phyloP scores from a whole-genome alignment of 1,140 invertebrate species.

The Agrypnia vestita region DNA sequence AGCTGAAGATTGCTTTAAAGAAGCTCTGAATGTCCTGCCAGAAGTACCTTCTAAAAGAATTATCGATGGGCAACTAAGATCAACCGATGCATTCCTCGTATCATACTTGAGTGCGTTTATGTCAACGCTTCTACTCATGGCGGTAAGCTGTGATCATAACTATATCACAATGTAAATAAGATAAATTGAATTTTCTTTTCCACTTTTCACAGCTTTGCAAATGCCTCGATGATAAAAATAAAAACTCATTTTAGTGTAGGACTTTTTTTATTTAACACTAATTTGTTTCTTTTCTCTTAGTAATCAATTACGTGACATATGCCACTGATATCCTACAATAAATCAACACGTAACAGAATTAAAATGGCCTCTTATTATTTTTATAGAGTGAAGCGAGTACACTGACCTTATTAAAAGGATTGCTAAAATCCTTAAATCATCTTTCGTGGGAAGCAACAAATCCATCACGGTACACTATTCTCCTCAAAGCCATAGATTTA shows the following conservation, averaged over 20 bases:
- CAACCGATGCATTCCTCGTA: constrained; percentile 81
- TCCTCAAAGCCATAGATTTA: constrained; percentile 80
- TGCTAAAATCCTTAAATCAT: constrained; percentile 69
- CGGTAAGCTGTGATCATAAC: constrained; percentile 75
- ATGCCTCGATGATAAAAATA: no score
- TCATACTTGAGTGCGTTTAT: constrained; percentile 86
- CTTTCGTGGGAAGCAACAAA: constrained; percentile 70
- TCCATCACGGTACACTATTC: constrained; percentile 65
- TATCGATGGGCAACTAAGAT: constrained; percentile 82
- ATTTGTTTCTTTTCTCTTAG: no score
- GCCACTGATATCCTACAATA: no score
- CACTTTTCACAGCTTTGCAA: no score
- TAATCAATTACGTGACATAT: no score
- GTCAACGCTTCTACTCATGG: constrained; percentile 88
- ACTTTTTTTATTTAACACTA: no score
- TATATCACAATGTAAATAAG: no score
- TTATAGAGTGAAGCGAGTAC: constrained; percentile 40
- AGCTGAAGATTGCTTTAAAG: constrained; percentile 96
- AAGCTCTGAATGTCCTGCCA: constrained; percentile 84
- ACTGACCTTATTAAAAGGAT: constrained; percentile 77
- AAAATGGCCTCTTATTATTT: background rate
- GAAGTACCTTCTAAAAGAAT: constrained; percentile 86
- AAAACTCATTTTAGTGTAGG: no score
- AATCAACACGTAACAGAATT: no score
- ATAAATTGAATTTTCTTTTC: background rate